A percentile compares a stretch with the other conserved stretches of the same genome.
Conservation (phyloP, 1,140 invertebrate species). For the Elymnias hypermnestra region DNA sequence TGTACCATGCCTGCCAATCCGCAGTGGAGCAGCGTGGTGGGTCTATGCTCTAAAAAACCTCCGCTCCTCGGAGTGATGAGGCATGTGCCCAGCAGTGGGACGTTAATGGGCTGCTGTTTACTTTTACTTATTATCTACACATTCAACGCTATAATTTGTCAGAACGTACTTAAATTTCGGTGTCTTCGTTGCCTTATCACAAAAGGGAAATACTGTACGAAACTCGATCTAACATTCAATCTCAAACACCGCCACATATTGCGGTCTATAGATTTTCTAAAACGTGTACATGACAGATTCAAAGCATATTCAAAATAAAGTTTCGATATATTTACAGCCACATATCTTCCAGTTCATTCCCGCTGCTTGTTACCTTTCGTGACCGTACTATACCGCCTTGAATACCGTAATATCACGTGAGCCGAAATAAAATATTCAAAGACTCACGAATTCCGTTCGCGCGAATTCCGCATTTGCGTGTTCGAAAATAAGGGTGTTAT, state of each 20-base stretch:
- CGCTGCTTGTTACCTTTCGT: conserved; percentile 21
- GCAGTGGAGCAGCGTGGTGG: too few relatives aligned
- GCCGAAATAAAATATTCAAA: conserved; percentile 26
- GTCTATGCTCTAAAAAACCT: too few relatives aligned
- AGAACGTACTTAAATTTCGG: too few relatives aligned
- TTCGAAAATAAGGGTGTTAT: background rate
- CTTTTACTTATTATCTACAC: too few relatives aligned
- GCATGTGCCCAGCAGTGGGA: too few relatives aligned
- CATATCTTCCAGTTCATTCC: conserved; percentile 11
- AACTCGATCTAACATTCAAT: background rate
- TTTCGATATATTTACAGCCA: conserved; percentile 7
- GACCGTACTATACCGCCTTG: conserved; percentile 13
- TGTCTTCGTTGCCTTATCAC: too few relatives aligned
- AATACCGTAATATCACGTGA: conserved; percentile 22
- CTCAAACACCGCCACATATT: background rate
- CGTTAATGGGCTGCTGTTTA: too few relatives aligned
- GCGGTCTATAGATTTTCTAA: background rate
- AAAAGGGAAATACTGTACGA: background rate
- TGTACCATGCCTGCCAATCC: too few relatives aligned
- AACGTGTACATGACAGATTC: conserved; percentile 10
- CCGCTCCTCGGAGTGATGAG: too few relatives aligned
- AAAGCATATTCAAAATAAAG: conserved; percentile 12
- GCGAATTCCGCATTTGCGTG: conserved; percentile 8
- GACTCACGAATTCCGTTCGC: background rate
- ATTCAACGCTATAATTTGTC: too few relatives aligned